Evolutionary conservation across 2,113 vertebrate species (phyloP).

Genomic region (Mesitornis unicolor): DNA sequence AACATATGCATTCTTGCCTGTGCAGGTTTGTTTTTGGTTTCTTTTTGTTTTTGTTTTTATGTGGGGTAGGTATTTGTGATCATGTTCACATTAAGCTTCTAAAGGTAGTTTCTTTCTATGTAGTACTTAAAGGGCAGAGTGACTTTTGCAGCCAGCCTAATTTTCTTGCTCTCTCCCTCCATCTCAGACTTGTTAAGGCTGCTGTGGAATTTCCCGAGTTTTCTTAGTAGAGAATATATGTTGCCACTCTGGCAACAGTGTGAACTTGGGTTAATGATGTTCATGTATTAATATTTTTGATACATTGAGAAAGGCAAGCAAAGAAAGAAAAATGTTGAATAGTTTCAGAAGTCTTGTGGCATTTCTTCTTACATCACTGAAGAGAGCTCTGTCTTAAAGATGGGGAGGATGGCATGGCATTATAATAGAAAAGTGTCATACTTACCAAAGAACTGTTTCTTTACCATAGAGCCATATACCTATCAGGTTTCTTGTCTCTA

Average conservation of each 20-base stretch:
- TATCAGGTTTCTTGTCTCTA: fast-evolving
- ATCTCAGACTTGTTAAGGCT: not conserved
- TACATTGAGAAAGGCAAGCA: not conserved
- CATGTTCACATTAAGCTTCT: not conserved
- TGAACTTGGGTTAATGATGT: not conserved
- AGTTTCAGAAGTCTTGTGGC: not conserved
- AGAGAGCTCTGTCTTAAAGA: not conserved
- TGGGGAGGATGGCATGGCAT: not conserved
- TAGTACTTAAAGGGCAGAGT: not conserved
- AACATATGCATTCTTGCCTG: not conserved
- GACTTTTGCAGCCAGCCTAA: not conserved
- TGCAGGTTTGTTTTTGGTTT: not conserved
- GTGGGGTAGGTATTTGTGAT: not conserved
- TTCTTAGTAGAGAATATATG: not conserved
- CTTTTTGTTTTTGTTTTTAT: not conserved
- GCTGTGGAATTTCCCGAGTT: not conserved
- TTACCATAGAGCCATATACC: fast-evolving
- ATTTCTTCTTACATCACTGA: not conserved
- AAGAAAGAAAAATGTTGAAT: not conserved
- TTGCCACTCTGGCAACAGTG: not conserved
- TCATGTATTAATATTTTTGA: not conserved
- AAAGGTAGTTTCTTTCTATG: not conserved
- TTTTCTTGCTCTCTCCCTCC: not conserved
- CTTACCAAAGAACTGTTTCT: not conserved
- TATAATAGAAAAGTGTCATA: fast-evolving